These are phyloP conservation scores for Psilopsiagon aurifrons DNA, from an alignment of 2,113 vertebrate species.

Conservation along the genomic window DNA sequence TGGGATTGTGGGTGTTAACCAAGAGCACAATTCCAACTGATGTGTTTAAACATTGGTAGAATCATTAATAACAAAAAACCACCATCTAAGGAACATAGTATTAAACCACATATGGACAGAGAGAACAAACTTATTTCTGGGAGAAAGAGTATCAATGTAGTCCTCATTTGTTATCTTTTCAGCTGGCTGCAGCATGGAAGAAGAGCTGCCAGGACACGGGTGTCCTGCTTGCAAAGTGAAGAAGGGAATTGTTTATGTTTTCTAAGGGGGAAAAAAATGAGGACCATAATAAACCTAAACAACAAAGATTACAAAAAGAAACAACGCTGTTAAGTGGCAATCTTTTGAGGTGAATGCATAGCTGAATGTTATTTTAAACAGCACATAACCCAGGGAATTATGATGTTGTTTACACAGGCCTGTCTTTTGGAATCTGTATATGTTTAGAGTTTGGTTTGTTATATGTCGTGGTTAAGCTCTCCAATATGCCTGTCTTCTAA, in stretches of 20 bases:
- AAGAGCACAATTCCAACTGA: not conserved
- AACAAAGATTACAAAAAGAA: slow-evolving; percentile 63
- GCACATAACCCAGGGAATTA: slow-evolving; percentile 54
- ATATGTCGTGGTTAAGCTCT: slow-evolving; percentile 58
- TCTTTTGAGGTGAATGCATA: slow-evolving; percentile 54
- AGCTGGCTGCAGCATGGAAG: accelerated
- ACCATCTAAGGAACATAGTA: not conserved
- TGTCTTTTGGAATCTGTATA: slow-evolving; percentile 53
- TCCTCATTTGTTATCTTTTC: not conserved
- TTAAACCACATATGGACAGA: not conserved
- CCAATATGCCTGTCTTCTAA: slow-evolving; percentile 53
- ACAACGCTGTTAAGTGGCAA: slow-evolving; percentile 21
- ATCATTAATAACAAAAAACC: not conserved
- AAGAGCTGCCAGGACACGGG: not conserved
- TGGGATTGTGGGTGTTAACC: not conserved
- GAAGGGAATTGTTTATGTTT: slow-evolving; percentile 42
- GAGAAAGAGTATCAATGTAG: not conserved
- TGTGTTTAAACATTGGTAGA: not conserved
- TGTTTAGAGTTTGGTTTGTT: slow-evolving; percentile 52
- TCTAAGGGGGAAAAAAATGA: not conserved
- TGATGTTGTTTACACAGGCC: slow-evolving; percentile 58
- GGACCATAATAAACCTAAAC: slow-evolving; percentile 49
- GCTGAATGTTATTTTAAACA: slow-evolving; percentile 64
- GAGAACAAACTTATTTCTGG: not conserved
- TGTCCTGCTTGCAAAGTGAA: accelerated